A percentile compares a stretch with the other conserved stretches of the same genome.
phyloP scores from a whole-genome alignment of 2,113 vertebrate genomes.

The Coryphaenoides rupestris region DNA sequence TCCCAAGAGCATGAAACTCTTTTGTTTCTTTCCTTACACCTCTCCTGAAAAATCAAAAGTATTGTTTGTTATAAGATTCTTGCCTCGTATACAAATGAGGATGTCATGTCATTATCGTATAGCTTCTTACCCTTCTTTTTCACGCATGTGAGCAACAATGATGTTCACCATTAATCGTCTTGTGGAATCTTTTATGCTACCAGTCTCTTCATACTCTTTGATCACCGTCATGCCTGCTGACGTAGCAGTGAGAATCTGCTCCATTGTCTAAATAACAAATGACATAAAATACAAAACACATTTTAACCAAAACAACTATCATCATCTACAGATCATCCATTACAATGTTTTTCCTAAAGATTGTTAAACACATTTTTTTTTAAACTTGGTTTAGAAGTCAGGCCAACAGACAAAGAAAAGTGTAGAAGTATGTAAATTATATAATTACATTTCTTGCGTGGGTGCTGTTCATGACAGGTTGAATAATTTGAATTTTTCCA shows the following conservation, averaged over 20 bases:
- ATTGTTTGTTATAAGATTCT: not conserved
- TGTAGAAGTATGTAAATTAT: too few relatives aligned
- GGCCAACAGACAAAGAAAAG: too few relatives aligned
- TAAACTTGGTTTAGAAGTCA: too few relatives aligned
- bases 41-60: conserved; percentile 13
- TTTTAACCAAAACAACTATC: not conserved
- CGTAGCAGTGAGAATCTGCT: conserved; percentile 4
- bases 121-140: conserved; percentile 19
- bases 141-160: conserved; percentile 17
- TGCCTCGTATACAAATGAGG: not conserved
- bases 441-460: too few relatives aligned
- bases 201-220: conserved; percentile 18
- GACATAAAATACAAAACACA: not conserved
- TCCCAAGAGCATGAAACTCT: conserved; percentile 22
- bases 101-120: not conserved
- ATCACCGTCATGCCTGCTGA: conserved; percentile 14
- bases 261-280: conserved; percentile 6
- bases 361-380: too few relatives aligned
- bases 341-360: too few relatives aligned
- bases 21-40: conserved; percentile 22
- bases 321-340: too few relatives aligned
- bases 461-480: too few relatives aligned
- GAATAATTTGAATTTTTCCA: too few relatives aligned
- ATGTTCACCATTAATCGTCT: conserved; percentile 25
- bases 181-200: conserved; percentile 16